A percentile compares a stretch with the other conserved stretches of the same genome.
Evolutionary conservation across 1,140 invertebrate species (phyloP).

Genomic region (Solenopsis invicta): DNA sequence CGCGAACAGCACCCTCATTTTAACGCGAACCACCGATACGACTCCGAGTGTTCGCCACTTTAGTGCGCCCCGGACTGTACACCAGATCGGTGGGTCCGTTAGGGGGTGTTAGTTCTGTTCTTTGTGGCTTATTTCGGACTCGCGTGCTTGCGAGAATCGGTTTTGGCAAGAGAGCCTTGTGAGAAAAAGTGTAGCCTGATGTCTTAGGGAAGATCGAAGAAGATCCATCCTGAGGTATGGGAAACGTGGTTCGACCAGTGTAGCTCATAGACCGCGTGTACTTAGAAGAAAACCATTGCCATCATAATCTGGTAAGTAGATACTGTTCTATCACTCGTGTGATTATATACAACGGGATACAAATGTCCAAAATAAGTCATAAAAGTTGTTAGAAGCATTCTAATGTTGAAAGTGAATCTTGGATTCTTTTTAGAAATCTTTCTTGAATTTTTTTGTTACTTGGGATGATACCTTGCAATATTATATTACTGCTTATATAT

Average conservation of each 20-base stretch:
- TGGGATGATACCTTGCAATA: not conserved
- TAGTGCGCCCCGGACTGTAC: constrained; percentile 51
- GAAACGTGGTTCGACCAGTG: constrained; percentile 34
- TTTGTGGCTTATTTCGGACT: constrained; percentile 10
- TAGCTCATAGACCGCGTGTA: constrained; percentile 21
- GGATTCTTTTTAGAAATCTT: not conserved
- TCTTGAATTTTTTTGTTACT: not conserved
- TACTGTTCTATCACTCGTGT: not conserved
- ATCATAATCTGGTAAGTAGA: constrained; percentile 61
- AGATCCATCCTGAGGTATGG: constrained; percentile 22
- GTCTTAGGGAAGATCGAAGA: constrained; percentile 33
- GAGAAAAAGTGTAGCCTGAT: constrained; percentile 49
- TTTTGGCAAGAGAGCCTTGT: constrained; percentile 7
- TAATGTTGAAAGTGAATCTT: not conserved
- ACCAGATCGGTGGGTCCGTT: constrained; percentile 33
- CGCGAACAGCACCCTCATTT: constrained; percentile 82
- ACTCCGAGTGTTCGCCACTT: constrained; percentile 56
- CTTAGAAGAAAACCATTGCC: constrained; percentile 35
- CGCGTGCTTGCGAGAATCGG: constrained; percentile 18
- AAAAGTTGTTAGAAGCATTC: not conserved
- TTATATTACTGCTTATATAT: not conserved
- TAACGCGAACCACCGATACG: constrained; percentile 80
- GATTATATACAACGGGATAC: not conserved
- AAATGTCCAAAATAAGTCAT: not conserved
- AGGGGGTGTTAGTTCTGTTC: constrained; percentile 21